These are phyloP conservation scores for Eugnorisma glareosa DNA, from an alignment of 2,888 invertebrate genomes.

Conservation along the genomic window DNA sequence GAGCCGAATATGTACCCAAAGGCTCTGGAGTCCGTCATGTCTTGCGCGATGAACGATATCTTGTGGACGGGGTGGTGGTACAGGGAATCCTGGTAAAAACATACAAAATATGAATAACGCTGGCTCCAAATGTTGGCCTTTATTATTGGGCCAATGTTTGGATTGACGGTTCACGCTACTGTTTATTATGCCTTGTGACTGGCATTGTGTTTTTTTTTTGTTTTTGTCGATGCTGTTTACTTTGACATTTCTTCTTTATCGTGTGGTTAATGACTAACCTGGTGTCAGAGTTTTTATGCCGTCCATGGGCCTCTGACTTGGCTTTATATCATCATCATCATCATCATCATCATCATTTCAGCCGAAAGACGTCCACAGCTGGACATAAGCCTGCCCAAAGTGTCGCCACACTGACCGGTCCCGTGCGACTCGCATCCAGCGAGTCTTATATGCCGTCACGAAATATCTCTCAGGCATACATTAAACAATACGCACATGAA, in stretches of 20 bases:
- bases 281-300: too few relatives aligned
- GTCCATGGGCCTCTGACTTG: too few relatives aligned
- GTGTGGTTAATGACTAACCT: too few relatives aligned
- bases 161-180: neutral
- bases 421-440: too few relatives aligned
- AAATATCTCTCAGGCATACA: too few relatives aligned
- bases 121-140: neutral
- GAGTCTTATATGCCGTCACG: too few relatives aligned
- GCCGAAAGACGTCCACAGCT: too few relatives aligned
- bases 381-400: too few relatives aligned
- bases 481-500: too few relatives aligned
- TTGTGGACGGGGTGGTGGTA: slow-evolving; percentile 99
- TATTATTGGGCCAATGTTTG: neutral
- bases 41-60: slow-evolving; percentile 99
- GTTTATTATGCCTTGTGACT: neutral
- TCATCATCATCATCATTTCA: too few relatives aligned
- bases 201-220: neutral
- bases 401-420: too few relatives aligned
- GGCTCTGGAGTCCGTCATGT: slow-evolving; percentile 98
- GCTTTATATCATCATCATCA: too few relatives aligned
- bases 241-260: neutral
- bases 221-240: neutral
- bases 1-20: slow-evolving; percentile 99
- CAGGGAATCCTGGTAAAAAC: slow-evolving; percentile 94
- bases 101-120: neutral